Percentiles rank a stretch among this genome's conserved stretches.
Evolutionary conservation across 1,140 invertebrate genomes (phyloP).

Genomic region (Vollenhovia emeryi): DNA sequence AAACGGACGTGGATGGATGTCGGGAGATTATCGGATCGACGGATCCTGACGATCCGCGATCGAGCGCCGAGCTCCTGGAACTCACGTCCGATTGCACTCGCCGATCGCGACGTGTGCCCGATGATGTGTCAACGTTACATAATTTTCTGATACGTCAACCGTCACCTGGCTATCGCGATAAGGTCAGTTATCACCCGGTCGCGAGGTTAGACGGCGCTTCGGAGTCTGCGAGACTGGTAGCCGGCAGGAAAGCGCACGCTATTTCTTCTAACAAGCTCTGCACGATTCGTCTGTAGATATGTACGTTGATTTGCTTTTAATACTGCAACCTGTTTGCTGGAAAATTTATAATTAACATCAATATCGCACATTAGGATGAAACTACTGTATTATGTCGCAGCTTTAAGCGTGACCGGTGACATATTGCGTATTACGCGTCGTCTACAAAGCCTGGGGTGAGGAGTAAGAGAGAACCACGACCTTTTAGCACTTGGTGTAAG

Average conservation of each 20-base stretch:
- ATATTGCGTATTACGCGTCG: conserved; percentile 14
- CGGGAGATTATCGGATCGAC: not conserved
- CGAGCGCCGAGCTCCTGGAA: not conserved
- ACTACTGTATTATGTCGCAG: not conserved
- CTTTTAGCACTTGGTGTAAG: no score
- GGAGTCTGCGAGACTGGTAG: not conserved
- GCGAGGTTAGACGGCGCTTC: not conserved
- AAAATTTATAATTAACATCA: not conserved
- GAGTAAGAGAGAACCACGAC: no score
- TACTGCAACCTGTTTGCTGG: not conserved
- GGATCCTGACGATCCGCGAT: not conserved
- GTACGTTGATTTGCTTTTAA: not conserved
- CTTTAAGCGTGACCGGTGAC: not conserved
- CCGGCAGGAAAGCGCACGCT: not conserved
- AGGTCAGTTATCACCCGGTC: conserved; percentile 9
- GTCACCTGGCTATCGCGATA: not conserved
- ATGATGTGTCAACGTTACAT: conserved; percentile 54
- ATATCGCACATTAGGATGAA: not conserved
- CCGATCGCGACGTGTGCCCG: not conserved
- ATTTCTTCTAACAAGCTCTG: not conserved
- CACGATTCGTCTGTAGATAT: conserved; percentile 16
- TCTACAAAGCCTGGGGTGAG: no score
- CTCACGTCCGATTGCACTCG: not conserved
- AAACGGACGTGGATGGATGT: not conserved
- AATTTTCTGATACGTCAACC: conserved; percentile 25